Conservation (phyloP, 2,113 vertebrate genomes). For the Tinamus guttatus region DNA sequence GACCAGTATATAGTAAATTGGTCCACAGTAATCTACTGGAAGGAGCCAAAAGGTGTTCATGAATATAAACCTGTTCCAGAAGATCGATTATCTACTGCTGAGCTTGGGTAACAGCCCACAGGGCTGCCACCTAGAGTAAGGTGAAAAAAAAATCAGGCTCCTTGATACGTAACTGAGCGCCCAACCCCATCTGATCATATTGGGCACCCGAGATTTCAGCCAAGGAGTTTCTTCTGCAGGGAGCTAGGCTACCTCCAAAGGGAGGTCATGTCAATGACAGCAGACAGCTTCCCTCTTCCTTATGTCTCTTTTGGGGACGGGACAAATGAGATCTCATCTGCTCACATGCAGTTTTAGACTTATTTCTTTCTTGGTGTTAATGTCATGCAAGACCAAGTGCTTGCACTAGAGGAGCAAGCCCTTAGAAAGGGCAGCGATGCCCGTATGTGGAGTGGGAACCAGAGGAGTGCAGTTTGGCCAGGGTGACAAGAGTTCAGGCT, state of each 20-base stretch:
- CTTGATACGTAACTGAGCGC: background rate
- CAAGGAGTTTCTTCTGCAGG: rapidly evolving
- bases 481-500: background rate
- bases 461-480: background rate
- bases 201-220: background rate
- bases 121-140: background rate
- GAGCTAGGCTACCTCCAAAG: background rate
- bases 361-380: background rate
- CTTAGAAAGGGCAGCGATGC: background rate
- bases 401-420: background rate
- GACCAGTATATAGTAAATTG: slow-evolving; percentile 67
- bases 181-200: background rate
- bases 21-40: slow-evolving; percentile 73
- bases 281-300: background rate
- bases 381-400: background rate
- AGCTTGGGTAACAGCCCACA: background rate
- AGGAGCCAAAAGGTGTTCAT: background rate
- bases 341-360: background rate
- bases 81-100: background rate
- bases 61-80: slow-evolving; percentile 75
- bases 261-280: background rate
- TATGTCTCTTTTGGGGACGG: background rate
- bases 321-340: background rate
- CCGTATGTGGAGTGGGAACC: background rate
- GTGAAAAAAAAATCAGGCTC: background rate